These are phyloP conservation scores for Cheilosia impressa DNA, from an alignment of 2,888 invertebrate genomes.

Conservation along the genomic window DNA sequence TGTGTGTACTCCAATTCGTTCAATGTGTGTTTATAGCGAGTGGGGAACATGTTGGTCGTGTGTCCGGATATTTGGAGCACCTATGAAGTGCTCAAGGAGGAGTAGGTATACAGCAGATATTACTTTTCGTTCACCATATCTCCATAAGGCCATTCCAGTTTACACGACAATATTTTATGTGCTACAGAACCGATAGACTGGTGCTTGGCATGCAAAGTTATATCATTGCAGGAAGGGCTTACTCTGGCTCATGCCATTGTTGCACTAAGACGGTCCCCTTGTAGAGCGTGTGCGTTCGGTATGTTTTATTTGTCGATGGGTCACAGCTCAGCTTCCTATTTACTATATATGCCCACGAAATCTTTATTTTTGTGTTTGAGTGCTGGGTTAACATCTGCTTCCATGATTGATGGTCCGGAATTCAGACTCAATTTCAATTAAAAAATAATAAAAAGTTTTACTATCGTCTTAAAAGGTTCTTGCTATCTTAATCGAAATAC, in stretches of 20 bases:
- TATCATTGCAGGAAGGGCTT: conserved; percentile 55
- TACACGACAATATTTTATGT: conserved; percentile 63
- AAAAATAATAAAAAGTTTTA: conserved; percentile 10
- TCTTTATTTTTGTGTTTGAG: neutral
- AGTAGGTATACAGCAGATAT: conserved; percentile 40
- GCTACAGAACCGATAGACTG: conserved; percentile 54
- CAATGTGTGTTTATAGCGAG: conserved; percentile 14
- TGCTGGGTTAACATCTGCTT: neutral
- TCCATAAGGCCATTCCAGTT: conserved; percentile 57
- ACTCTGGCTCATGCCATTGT: conserved; percentile 29
- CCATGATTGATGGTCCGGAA: conserved; percentile 13
- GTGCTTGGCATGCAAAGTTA: conserved; percentile 65
- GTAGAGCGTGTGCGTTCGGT: neutral
- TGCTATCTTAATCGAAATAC: conserved; percentile 25
- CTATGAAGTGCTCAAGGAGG: conserved; percentile 55
- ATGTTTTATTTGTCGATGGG: neutral
- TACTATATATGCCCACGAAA: neutral
- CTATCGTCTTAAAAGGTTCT: conserved; percentile 6
- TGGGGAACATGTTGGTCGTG: conserved; percentile 63
- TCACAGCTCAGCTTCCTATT: neutral
- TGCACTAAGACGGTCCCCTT: conserved; percentile 9
- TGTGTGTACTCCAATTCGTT: conserved; percentile 40
- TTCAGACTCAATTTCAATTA: neutral
- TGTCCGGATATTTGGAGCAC: conserved; percentile 71
- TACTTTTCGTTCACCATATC: conserved; percentile 38